Conservation (phyloP, 2,113 vertebrate species). For the Chrysochloris asiatica region DNA sequence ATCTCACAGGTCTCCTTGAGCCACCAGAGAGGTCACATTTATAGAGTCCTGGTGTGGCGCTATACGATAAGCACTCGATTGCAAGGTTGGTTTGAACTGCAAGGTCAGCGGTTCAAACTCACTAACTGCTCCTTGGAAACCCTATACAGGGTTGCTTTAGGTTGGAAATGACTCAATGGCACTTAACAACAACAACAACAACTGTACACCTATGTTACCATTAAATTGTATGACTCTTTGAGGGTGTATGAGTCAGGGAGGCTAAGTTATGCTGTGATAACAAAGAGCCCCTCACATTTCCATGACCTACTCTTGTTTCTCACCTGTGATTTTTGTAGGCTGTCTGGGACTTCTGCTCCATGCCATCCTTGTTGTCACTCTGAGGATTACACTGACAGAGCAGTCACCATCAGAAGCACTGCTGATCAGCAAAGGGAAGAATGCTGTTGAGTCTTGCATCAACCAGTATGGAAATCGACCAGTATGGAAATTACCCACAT, state of each 20-base stretch:
- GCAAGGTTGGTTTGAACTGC: too few relatives aligned
- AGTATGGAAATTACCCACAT: not conserved
- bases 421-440: not conserved
- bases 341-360: not conserved
- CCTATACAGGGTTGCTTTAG: too few relatives aligned
- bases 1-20: not conserved
- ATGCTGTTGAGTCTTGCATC: not conserved
- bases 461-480: not conserved
- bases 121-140: too few relatives aligned
- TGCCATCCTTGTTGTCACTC: not conserved
- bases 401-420: not conserved
- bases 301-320: not conserved
- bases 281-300: not conserved
- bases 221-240: too few relatives aligned
- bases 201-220: too few relatives aligned
- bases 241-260: not conserved
- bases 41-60: not conserved
- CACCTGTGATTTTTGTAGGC: not conserved
- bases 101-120: too few relatives aligned
- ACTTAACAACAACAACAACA: too few relatives aligned
- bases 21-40: not conserved
- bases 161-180: too few relatives aligned
- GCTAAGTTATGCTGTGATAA: not conserved
- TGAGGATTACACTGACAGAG: not conserved
- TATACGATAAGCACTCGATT: too few relatives aligned